Percentiles rank a stretch among this genome's conserved stretches.
Evolutionary conservation across 2,113 vertebrate species (phyloP).

Genomic region (Callaeas wilsoni): DNA sequence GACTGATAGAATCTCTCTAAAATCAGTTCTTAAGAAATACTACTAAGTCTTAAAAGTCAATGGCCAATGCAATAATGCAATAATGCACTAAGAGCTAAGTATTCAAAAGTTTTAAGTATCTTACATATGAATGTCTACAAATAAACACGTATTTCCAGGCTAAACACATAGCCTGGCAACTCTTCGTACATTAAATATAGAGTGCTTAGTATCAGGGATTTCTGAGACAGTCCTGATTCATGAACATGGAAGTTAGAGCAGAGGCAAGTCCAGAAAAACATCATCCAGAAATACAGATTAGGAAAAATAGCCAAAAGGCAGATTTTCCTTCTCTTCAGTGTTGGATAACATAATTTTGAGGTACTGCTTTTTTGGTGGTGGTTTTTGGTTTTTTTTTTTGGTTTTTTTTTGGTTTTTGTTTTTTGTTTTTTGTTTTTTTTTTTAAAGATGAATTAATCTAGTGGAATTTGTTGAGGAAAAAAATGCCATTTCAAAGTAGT

Average conservation of each 20-base stretch:
- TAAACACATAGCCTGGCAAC: not conserved
- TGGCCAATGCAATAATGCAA: not conserved
- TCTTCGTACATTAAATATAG: not conserved
- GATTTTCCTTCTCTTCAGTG: not conserved
- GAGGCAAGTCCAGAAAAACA: not conserved
- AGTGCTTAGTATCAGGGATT: not conserved
- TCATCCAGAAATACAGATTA: not conserved
- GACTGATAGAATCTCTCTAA: not conserved
- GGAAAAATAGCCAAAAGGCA: not conserved
- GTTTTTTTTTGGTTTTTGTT: too few relatives aligned
- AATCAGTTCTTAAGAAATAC: not conserved
- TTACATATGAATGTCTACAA: not conserved
- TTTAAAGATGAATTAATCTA: not conserved
- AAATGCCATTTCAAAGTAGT: not conserved
- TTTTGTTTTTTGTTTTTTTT: too few relatives aligned
- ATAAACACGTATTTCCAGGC: not conserved
- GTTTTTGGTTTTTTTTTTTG: too few relatives aligned
- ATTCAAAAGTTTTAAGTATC: not conserved
- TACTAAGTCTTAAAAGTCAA: not conserved
- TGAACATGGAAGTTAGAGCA: not conserved
- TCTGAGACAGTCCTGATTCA: not conserved
- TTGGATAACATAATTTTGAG: not conserved
- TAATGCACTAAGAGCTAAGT: not conserved
- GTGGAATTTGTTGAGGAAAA: not conserved
- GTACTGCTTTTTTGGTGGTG: not conserved